These are phyloP conservation scores for Electrophaes corylata DNA, from an alignment of 2,888 invertebrate genomes.

Conservation along the genomic window DNA sequence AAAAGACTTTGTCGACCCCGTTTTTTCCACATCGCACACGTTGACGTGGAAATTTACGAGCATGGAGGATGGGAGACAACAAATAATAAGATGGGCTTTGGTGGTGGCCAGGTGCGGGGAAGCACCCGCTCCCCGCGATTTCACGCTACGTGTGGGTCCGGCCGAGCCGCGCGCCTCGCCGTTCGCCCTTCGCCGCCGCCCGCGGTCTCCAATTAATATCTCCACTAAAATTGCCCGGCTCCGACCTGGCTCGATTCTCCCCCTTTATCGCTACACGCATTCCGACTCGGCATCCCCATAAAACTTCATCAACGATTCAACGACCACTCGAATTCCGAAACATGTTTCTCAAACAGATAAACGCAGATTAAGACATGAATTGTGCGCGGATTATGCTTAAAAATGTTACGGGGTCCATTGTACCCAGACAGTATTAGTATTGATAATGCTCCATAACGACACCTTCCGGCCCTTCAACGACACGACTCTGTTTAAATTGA, in stretches of 20 bases:
- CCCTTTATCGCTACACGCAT: slow-evolving; percentile 63
- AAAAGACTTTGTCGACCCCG: slow-evolving; percentile 76
- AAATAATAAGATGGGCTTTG: slow-evolving; percentile 74
- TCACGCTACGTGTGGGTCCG: slow-evolving; percentile 82
- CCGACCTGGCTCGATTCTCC: slow-evolving; percentile 45
- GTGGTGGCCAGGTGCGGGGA: slow-evolving; percentile 72
- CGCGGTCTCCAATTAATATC: slow-evolving; percentile 75
- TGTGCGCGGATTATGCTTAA: slow-evolving; percentile 48
- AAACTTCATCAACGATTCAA: slow-evolving; percentile 49
- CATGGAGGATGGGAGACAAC: slow-evolving; percentile 81
- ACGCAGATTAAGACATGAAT: slow-evolving; percentile 46
- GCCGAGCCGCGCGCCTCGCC: slow-evolving; percentile 39
- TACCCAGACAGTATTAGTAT: slow-evolving; percentile 68
- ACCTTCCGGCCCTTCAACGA: slow-evolving; percentile 81
- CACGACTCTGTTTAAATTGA: slow-evolving; percentile 81
- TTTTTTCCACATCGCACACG: slow-evolving; percentile 82
- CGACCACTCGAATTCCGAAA: slow-evolving; percentile 42
- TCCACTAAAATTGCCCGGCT: slow-evolving; percentile 72
- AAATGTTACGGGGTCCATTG: slow-evolving; percentile 53
- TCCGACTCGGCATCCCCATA: slow-evolving; percentile 60
- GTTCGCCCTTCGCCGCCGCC: slow-evolving; percentile 31
- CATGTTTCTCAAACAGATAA: slow-evolving; percentile 46
- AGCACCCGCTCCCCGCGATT: slow-evolving; percentile 77
- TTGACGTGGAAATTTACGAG: slow-evolving; percentile 83
- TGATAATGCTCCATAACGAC: slow-evolving; percentile 77